Conservation (phyloP, 2,888 invertebrate genomes). For the Ommatoiulus sabulosus region DNA sequence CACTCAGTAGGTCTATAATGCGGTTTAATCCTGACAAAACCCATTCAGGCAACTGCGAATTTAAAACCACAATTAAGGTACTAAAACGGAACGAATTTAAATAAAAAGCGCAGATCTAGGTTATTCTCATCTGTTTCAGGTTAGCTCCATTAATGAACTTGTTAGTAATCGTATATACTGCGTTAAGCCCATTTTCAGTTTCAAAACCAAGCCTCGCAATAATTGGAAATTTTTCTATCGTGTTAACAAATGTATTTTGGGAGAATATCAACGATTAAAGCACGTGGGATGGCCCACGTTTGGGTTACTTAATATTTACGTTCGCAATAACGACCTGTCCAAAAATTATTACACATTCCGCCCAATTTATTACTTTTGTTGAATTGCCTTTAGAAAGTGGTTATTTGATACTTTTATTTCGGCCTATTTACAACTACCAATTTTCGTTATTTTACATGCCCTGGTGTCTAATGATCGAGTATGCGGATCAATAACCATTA, state of each 20-base stretch:
- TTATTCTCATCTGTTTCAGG: not conserved
- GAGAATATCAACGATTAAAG: too few relatives aligned
- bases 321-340: too few relatives aligned
- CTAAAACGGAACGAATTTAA: not conserved
- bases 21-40: slow-evolving; percentile 1
- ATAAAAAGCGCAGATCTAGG: not conserved
- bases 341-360: too few relatives aligned
- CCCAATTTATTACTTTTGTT: not conserved
- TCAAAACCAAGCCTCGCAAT: too few relatives aligned
- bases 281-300: too few relatives aligned
- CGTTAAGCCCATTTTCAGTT: not conserved
- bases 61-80: not conserved
- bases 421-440: too few relatives aligned
- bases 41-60: not conserved
- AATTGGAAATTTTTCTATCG: too few relatives aligned
- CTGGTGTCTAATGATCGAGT: too few relatives aligned
- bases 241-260: too few relatives aligned
- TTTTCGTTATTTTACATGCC: too few relatives aligned
- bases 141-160: not conserved
- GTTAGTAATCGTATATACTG: not conserved
- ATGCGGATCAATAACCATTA: too few relatives aligned
- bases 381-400: not conserved
- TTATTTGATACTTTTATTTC: not conserved
- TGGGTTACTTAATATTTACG: too few relatives aligned
- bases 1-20: not conserved